These are phyloP conservation scores for Lepus americanus DNA, from an alignment of 2,113 vertebrate species.

Conservation along the genomic window DNA sequence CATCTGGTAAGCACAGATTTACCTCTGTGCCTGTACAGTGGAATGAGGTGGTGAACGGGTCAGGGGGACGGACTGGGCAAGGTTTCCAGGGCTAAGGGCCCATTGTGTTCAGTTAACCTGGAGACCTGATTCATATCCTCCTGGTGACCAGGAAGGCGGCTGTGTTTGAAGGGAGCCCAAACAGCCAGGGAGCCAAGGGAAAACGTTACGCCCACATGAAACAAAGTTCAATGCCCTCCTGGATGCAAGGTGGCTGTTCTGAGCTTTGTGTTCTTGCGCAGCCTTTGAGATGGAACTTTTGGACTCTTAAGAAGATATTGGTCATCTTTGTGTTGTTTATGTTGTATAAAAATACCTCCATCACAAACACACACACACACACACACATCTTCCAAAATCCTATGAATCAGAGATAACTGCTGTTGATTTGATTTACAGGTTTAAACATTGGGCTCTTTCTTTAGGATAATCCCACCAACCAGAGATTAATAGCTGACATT, in stretches of 20 bases:
- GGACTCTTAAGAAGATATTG: not conserved
- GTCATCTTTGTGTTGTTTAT: not conserved
- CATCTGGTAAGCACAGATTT: not conserved
- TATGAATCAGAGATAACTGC: not conserved
- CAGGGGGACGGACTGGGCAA: not conserved
- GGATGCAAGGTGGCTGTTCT: not conserved
- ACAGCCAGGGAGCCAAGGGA: constrained; percentile 36
- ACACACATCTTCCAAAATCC: not conserved
- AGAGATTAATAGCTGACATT: not conserved
- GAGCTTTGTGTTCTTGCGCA: not conserved
- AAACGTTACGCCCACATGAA: not conserved
- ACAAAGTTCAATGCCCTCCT: constrained; percentile 14
- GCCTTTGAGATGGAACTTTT: not conserved
- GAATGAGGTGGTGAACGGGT: not conserved
- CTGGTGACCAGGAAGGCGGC: constrained; percentile 29
- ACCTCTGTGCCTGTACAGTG: not conserved
- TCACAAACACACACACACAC: not conserved
- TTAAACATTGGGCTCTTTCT: not conserved
- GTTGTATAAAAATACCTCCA: not conserved
- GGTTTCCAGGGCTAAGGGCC: not conserved
- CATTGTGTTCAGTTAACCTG: constrained; percentile 56
- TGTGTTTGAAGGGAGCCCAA: constrained; percentile 53
- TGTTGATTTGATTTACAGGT: not conserved
- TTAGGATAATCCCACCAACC: not conserved
- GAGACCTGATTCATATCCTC: constrained; percentile 69